These are phyloP conservation scores for Plodia interpunctella DNA, from an alignment of 1,140 invertebrate species.

Conservation along the genomic window DNA sequence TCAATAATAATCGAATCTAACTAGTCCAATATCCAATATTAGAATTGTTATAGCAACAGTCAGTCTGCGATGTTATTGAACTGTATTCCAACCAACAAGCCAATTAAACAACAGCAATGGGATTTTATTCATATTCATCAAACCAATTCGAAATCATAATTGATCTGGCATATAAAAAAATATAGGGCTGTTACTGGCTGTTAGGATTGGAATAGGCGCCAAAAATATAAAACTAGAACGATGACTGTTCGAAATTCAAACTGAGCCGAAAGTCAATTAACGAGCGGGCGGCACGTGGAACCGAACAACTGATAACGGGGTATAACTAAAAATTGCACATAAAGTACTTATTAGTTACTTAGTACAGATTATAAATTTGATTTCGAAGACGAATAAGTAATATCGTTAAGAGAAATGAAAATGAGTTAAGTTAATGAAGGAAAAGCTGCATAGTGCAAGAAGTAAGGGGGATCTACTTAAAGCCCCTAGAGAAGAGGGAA, in stretches of 20 bases:
- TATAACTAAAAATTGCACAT: slow-evolving; percentile 17
- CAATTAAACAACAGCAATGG: slow-evolving; percentile 71
- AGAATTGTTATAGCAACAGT: not conserved
- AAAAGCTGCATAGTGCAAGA: too few relatives aligned
- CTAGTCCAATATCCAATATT: not conserved
- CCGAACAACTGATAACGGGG: slow-evolving; percentile 34
- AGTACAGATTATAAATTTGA: too few relatives aligned
- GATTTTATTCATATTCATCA: slow-evolving; percentile 75
- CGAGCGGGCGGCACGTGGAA: slow-evolving; percentile 52
- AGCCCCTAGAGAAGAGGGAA: too few relatives aligned
- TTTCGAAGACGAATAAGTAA: too few relatives aligned
- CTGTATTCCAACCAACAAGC: slow-evolving; percentile 63
- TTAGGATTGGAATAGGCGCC: slow-evolving; percentile 68
- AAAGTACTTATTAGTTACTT: not conserved
- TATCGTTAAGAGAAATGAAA: too few relatives aligned
- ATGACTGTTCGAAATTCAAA: slow-evolving; percentile 69
- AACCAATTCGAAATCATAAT: slow-evolving; percentile 75
- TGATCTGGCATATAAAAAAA: slow-evolving; percentile 73
- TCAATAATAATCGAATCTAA: not conserved
- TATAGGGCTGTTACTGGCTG: slow-evolving; percentile 69
- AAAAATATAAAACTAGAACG: slow-evolving; percentile 73
- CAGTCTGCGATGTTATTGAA: slow-evolving; percentile 13
- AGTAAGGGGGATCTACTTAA: too few relatives aligned
- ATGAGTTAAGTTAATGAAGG: too few relatives aligned
- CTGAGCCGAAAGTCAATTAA: slow-evolving; percentile 70